phyloP scores from a whole-genome alignment of 2,888 invertebrate species.

The Dasypolia templi region DNA sequence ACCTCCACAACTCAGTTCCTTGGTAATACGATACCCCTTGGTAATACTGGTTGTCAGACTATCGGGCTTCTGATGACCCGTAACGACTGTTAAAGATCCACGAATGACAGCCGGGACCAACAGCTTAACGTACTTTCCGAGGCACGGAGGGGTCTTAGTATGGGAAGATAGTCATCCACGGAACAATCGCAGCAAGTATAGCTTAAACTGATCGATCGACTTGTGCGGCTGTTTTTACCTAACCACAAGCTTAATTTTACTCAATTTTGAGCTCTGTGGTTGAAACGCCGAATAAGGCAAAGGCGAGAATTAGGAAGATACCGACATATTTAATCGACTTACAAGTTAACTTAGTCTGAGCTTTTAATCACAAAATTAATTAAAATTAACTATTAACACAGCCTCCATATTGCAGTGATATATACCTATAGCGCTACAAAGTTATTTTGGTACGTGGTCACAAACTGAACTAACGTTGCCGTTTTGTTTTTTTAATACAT shows the following conservation, averaged over 20 bases:
- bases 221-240: too few relatives aligned
- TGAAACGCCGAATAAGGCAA: not conserved
- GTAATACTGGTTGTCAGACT: too few relatives aligned
- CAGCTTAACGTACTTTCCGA: too few relatives aligned
- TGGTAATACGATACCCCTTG: too few relatives aligned
- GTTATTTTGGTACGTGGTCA: not conserved
- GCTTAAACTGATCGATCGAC: too few relatives aligned
- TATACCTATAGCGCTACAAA: not conserved
- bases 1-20: not conserved
- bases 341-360: not conserved
- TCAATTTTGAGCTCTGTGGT: not conserved
- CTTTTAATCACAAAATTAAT: not conserved
- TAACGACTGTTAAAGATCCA: too few relatives aligned
- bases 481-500: not conserved
- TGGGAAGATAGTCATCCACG: too few relatives aligned
- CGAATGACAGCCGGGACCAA: too few relatives aligned
- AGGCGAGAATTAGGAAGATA: not conserved
- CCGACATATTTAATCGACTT: not conserved
- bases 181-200: too few relatives aligned
- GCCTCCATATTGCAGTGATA: not conserved
- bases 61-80: not conserved
- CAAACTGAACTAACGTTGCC: not conserved
- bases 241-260: not conserved
- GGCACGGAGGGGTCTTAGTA: too few relatives aligned
- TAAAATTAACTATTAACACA: constrained; percentile 5